phyloP scores from a whole-genome alignment of 2,113 vertebrate genomes.

The Galemys pyrenaicus region DNA sequence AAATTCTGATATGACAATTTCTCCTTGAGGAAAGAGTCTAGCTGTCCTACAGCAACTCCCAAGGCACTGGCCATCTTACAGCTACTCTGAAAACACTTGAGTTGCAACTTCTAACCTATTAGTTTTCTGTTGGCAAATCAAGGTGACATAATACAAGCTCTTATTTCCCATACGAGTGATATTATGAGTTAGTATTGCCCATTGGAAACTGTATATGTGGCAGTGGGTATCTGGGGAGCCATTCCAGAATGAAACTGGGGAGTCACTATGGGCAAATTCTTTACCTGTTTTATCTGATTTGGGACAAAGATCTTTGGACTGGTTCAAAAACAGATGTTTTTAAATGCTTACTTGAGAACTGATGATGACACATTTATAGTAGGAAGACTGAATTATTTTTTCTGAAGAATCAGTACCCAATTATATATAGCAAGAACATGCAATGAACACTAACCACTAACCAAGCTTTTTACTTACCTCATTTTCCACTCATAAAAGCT shows the following conservation, averaged over 20 bases:
- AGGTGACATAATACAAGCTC: not conserved
- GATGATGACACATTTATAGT: not conserved
- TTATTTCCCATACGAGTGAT: conserved; percentile 67
- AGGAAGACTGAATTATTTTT: not conserved
- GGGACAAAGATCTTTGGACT: not conserved
- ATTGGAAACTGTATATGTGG: not conserved
- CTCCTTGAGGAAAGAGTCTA: not conserved
- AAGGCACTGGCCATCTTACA: not conserved
- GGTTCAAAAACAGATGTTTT: not conserved
- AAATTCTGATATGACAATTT: not conserved
- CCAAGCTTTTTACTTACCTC: not conserved
- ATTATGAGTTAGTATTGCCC: not conserved
- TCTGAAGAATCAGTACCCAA: not conserved
- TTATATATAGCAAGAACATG: not conserved
- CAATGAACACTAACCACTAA: not conserved
- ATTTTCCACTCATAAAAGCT: not conserved
- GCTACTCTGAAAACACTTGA: not conserved
- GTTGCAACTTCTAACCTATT: conserved; percentile 32
- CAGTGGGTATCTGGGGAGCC: not conserved
- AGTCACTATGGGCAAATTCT: not conserved
- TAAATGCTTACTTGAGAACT: not conserved
- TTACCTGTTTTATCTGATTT: not conserved
- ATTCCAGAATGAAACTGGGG: not conserved
- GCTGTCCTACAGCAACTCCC: not conserved
- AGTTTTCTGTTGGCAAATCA: conserved; percentile 44